phyloP scores from a whole-genome alignment of 2,113 vertebrate genomes.

The Alethe diademata region DNA sequence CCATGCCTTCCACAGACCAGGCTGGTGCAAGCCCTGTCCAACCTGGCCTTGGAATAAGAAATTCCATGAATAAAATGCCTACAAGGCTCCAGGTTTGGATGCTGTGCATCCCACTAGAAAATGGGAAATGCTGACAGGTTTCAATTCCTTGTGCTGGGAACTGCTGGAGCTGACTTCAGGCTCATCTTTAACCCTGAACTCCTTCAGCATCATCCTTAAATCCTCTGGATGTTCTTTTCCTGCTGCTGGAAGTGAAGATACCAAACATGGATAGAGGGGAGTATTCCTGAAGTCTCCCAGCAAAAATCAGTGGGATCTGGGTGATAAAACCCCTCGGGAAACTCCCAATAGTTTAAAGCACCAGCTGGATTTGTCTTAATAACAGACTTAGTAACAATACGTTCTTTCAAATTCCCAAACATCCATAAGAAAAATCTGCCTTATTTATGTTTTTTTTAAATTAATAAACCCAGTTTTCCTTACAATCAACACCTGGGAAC shows the following conservation, averaged over 20 bases:
- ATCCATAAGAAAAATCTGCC: background rate
- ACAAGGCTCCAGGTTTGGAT: background rate
- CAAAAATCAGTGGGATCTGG: background rate
- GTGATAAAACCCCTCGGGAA: background rate
- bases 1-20: background rate
- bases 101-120: background rate
- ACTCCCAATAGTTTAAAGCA: background rate
- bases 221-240: background rate
- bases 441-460: no score
- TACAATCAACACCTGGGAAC: background rate
- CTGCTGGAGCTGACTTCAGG: background rate
- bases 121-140: background rate
- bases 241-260: background rate
- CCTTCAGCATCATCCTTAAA: background rate
- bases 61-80: background rate
- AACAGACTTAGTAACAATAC: background rate
- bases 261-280: accelerated
- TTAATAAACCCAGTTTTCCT: background rate
- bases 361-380: background rate
- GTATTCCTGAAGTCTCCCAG: background rate
- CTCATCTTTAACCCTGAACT: background rate
- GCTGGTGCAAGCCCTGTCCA: background rate
- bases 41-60: background rate
- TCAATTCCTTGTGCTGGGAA: background rate
- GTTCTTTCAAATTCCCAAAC: background rate